Base-by-base conservation (phyloP, 2,888 invertebrate species). In the Sminthurides aquaticus region DNA sequence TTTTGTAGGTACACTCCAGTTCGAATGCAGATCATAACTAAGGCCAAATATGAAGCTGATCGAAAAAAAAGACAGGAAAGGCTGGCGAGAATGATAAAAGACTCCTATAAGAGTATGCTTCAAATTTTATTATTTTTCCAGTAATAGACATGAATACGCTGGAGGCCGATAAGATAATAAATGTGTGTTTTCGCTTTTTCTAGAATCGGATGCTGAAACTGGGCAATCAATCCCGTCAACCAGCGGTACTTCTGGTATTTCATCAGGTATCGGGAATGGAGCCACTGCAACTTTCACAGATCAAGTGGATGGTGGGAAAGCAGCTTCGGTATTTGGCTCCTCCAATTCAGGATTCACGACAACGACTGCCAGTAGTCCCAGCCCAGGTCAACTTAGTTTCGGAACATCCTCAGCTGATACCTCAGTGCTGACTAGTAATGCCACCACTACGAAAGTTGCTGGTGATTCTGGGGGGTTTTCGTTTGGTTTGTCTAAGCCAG, bases 41-140 rank as follows among this genome's bases (percentile, higher is more conserved):
- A 63, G 49, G 59, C 43, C 20, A 54, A 59, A 1, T 63, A 60
- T 57, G 60, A 63, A 28, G 60, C 59, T 11, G 66, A 66, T 49
- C 59, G 49, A 29, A 27, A 66, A 34, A 52, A 54, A 11, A 57
- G 60, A n/a, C n/a, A 58, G 29, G 62, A 60, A 8, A 49, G 66
- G 48, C 49, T 66, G 55, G 54, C 49, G n/a, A 34, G 49, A 27
- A 66, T 66, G 43, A 24, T 66, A 3, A 58, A 66, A 54, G 55
- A 64, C 22, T 64, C 64, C 18, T 58, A 34, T 25, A 64, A 58
- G 34, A 48, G 64, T 58, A 57, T 49, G 63, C 27, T n/a, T 52
- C 22, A 22, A 56, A 3, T 25, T 56, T 2, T 54, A 1, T 29
- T 2, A 27, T 25, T 8, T 3, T 26, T 3, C 29, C n/a, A 26